Conservation (phyloP, 2,888 invertebrate genomes). For the Lasioglossum calceatum region DNA sequence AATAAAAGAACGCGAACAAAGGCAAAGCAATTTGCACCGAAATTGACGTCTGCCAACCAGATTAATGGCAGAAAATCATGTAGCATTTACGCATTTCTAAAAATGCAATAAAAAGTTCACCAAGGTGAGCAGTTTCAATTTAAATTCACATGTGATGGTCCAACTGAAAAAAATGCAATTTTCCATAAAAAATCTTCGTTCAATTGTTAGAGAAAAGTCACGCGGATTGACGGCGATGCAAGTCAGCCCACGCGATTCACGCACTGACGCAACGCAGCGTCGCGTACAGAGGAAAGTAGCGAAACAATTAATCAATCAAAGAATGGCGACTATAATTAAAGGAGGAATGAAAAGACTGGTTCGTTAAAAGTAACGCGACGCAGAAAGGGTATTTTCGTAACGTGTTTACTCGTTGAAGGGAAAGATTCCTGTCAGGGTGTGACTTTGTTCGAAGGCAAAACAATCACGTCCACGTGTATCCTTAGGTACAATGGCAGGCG, state of each 20-base stretch:
- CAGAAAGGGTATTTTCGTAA: constrained; percentile 9
- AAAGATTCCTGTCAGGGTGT: constrained; percentile 38
- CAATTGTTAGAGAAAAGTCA: not conserved
- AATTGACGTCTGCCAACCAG: too few relatives aligned
- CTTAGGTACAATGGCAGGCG: constrained; percentile 30
- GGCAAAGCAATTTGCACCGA: not conserved
- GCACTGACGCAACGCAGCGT: too few relatives aligned
- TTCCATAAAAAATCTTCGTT: not conserved
- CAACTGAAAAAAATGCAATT: not conserved
- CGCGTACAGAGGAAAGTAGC: not conserved
- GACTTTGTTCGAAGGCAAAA: constrained; percentile 48
- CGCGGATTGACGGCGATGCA: not conserved
- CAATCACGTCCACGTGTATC: constrained; percentile 29
- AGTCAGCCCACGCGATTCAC: not conserved
- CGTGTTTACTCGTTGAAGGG: not conserved
- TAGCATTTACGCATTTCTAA: too few relatives aligned
- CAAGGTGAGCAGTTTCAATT: not conserved
- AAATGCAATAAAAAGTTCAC: not conserved
- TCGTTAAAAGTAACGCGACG: not conserved
- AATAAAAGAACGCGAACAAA: not conserved
- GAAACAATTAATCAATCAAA: constrained; percentile 8
- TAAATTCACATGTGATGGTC: not conserved
- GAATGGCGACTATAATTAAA: not conserved
- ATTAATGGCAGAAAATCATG: too few relatives aligned
- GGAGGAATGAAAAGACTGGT: not conserved